Evolutionary conservation across 2,113 vertebrate species (phyloP).

Genomic region (Alouatta palliata): DNA sequence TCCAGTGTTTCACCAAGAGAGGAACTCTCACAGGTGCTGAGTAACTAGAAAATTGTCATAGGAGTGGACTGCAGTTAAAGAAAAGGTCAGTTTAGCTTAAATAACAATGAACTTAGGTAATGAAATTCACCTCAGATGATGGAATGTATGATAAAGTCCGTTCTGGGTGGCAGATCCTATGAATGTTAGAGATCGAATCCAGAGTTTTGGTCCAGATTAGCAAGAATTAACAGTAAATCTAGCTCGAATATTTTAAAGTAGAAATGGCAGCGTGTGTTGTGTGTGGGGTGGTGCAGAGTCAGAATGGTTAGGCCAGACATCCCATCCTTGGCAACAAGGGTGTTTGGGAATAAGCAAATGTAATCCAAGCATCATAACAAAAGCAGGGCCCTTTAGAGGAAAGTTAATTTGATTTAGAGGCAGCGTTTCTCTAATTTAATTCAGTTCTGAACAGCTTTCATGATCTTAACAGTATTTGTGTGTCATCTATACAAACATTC

Average conservation of each 20-base stretch:
- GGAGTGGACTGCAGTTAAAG: not conserved
- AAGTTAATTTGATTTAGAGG: not conserved
- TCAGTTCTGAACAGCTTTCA: not conserved
- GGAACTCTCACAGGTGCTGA: not conserved
- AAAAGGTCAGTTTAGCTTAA: not conserved
- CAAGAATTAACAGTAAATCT: not conserved
- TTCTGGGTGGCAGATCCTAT: not conserved
- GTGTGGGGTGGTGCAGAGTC: fast-evolving
- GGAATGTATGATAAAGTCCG: not conserved
- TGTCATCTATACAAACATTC: not conserved
- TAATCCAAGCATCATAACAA: not conserved
- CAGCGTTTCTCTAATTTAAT: not conserved
- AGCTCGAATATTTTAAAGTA: not conserved
- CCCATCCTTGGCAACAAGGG: not conserved
- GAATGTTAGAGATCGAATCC: not conserved
- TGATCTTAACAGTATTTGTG: not conserved
- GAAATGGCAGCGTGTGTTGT: not conserved
- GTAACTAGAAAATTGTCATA: not conserved
- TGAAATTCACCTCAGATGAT: not conserved
- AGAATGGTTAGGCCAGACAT: not conserved
- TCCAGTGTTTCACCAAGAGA: not conserved
- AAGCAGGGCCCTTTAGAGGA: not conserved
- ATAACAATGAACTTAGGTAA: not conserved
- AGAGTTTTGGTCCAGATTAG: not conserved
- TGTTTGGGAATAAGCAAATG: not conserved